A percentile compares a stretch with the other conserved stretches of the same genome.
phyloP scores from a whole-genome alignment of 2,113 vertebrate species.

The Trichechus manatus region DNA sequence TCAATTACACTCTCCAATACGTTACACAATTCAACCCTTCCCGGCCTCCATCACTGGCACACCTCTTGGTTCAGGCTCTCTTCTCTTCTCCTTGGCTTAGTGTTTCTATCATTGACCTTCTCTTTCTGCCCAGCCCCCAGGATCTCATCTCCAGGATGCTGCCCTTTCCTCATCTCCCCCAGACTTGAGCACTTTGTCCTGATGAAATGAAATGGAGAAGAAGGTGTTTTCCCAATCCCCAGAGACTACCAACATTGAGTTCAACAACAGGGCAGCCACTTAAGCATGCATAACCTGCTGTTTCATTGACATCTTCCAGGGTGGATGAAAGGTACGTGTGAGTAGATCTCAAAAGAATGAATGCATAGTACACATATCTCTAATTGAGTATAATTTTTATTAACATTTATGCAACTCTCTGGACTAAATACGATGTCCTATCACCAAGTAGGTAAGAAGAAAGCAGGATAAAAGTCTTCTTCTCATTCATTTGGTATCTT shows the following conservation, averaged over 20 bases:
- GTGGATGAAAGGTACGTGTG: background rate
- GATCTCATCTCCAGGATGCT: background rate
- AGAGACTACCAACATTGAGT: background rate
- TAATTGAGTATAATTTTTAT: conserved; percentile 30
- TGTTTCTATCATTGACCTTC: background rate
- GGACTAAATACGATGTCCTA: background rate
- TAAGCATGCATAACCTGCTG: background rate
- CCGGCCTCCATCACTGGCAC: background rate
- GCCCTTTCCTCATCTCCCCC: background rate
- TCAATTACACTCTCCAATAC: background rate
- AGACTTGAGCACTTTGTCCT: background rate
- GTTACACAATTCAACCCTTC: background rate
- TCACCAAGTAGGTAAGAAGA: background rate
- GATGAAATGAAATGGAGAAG: background rate
- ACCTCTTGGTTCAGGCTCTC: background rate
- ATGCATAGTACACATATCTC: background rate
- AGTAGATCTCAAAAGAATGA: background rate
- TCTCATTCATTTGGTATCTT: background rate
- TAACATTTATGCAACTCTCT: background rate
- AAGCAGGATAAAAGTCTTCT: background rate
- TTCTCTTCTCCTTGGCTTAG: background rate
- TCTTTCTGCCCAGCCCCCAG: background rate
- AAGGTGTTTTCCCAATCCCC: background rate
- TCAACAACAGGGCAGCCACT: background rate
- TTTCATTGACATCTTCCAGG: background rate